Conservation (phyloP, 2,113 vertebrate genomes). For the Tonatia bakeri region DNA sequence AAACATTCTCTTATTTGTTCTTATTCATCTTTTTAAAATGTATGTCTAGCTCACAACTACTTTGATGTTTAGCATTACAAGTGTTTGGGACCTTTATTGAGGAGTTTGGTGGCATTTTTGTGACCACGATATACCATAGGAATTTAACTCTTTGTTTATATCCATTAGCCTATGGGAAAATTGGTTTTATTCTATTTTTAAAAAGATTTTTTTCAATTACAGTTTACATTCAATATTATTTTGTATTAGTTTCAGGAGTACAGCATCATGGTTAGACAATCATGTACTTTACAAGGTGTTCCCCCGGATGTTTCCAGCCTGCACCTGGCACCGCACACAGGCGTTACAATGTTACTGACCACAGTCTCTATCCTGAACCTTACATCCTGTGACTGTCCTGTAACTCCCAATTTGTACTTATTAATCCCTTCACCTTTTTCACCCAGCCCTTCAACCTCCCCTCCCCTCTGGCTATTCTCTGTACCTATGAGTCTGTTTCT, state of each 20-base stretch:
- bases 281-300: no score
- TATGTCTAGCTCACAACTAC: neutral
- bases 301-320: no score
- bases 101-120: neutral
- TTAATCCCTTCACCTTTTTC: neutral
- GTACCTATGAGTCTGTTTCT: neutral
- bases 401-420: no score
- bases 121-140: neutral
- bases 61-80: neutral
- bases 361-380: no score
- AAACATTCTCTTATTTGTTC: neutral
- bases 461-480: neutral
- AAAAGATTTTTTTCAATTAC: neutral
- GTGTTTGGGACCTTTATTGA: neutral
- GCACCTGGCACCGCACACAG: no score
- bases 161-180: neutral
- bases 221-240: neutral
- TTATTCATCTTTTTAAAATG: neutral
- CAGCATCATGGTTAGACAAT: no score
- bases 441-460: neutral
- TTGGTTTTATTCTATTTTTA: neutral
- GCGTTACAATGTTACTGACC: no score
- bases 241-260: no score
- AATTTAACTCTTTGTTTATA: neutral
- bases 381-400: no score